phyloP scores from a whole-genome alignment of 2,888 invertebrate species.

The Drosophila histrio region DNA sequence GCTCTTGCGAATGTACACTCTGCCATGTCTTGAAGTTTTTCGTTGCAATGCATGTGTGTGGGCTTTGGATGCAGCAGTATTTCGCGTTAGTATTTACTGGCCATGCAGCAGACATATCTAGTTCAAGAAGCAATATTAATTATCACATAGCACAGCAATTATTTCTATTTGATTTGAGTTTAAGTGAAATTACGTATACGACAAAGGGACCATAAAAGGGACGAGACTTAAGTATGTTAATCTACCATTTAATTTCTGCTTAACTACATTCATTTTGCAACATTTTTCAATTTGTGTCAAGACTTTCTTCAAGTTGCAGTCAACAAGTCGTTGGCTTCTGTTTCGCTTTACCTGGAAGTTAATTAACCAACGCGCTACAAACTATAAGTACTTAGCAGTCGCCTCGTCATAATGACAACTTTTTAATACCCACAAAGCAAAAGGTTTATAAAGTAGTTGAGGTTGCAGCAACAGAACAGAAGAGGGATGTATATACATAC shows the following conservation, averaged over 20 bases:
- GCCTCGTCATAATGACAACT: conserved; percentile 12
- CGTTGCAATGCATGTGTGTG: conserved; percentile 5
- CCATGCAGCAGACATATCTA: neutral
- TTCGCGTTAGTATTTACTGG: neutral
- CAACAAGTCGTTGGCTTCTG: neutral
- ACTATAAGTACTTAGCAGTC: conserved; percentile 22
- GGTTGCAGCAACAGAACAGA: neutral
- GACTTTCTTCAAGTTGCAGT: neutral
- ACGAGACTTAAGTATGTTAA: neutral
- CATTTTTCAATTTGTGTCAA: conserved; percentile 1
- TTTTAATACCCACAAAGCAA: conserved; percentile 51
- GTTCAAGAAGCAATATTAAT: neutral
- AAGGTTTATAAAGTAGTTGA: neutral
- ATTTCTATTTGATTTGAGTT: neutral
- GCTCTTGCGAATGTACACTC: conserved; percentile 1
- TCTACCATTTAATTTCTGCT: neutral
- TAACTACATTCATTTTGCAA: neutral
- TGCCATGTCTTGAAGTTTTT: neutral
- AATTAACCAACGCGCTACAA: conserved; percentile 22
- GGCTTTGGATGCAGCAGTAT: neutral
- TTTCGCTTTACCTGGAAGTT: conserved; percentile 1
- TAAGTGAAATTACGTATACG: neutral
- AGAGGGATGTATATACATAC: neutral
- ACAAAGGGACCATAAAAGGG: neutral
- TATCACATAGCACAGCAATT: neutral